Evolutionary conservation across 30 jellyfish, hydroid and myxozoan genomes (phyloP).

Genomic region (Aurelia aurita): DNA sequence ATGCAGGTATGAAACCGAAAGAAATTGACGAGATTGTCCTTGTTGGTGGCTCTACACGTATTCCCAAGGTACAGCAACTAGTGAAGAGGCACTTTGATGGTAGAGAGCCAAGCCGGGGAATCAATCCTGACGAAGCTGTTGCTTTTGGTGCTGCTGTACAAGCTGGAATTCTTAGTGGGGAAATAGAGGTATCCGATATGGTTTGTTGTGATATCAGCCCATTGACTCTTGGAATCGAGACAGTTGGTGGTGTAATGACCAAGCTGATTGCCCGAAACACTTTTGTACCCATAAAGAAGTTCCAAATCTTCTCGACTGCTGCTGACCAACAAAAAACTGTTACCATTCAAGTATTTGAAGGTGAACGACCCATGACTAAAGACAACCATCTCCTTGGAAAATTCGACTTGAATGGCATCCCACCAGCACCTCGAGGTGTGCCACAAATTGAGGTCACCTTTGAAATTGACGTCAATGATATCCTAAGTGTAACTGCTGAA

Average conservation of each 20-base stretch:
- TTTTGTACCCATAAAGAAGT: conserved; percentile 98
- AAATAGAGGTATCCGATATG: conserved; percentile 93
- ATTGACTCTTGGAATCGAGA: conserved; percentile 98
- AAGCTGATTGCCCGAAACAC: conserved; percentile 98
- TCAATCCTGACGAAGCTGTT: conserved; percentile 99
- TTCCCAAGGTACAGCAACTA: conserved; percentile 93
- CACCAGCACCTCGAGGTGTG: conserved; percentile 99
- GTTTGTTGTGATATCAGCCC: conserved; percentile 98
- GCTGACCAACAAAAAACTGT: conserved; percentile 99
- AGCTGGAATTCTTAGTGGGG: conserved; percentile 99
- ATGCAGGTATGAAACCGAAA: conserved; percentile 86
- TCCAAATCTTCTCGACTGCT: conserved; percentile 99
- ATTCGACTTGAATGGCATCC: conserved; percentile 95
- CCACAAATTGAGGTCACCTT: conserved; percentile 99
- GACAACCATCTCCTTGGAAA: conserved; percentile 99
- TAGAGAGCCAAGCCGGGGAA: conserved; percentile 98
- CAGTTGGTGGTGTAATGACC: conserved; percentile 99
- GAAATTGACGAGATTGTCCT: conserved; percentile 98
- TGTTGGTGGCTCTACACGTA: conserved; percentile 99
- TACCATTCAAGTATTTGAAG: conserved; percentile 99
- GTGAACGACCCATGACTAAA: conserved; percentile 99
- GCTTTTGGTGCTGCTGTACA: conserved; percentile 99
- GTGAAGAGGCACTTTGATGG: conserved; percentile 93
- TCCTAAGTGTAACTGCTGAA: conserved; percentile 98
- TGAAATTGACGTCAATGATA: conserved; percentile 99